Base-by-base conservation (phyloP, 2,113 vertebrate genomes). In the Dissostichus mawsoni region DNA sequence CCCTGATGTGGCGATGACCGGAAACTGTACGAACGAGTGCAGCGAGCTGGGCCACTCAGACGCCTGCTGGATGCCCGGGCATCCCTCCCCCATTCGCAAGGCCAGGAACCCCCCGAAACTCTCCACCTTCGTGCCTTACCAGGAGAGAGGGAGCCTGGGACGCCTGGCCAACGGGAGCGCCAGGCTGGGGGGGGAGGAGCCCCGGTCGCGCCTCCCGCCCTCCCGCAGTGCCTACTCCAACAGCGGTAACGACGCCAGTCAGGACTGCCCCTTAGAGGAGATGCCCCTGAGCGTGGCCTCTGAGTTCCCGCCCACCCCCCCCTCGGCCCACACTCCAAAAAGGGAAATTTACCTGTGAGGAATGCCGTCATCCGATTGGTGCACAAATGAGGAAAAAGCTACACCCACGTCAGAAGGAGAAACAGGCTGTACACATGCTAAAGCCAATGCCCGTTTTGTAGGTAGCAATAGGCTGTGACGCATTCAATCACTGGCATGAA, bases 91-190 rank as follows among this genome's bases (percentile, higher is more conserved):
- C 18, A 95, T 96, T 85, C 97, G 97, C 94, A 98, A 98, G 96
- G 96, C 97, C 93, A 98, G 96, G 95, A 98, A 97, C 78, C 95
- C 96, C 93, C 98, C 98, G 92, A 99, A 99, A 96, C 98, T 99
- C 95, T 99, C 98, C 95, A 99, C 98, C 94, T 99, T 99, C 95
- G 98, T 99, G 98, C 98, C 98, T 99, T 99, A 99, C 96, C 98
- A 99, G 96, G 98, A 99, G 94, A 97, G 97, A 95, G 97, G 97
- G 95, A 98, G 97, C 93, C 96, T 98, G 95, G 97, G 98, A 90
- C 98, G 97, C 92, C 96, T 97, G 92, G 97, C 97, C 73, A 97
- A 98, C 63, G 97, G 98, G 92, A 97, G 96, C 92, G 97, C 96
- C 93, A 96, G 97, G 95, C 96, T 97, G 94, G 96, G 95, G 94